A percentile compares a stretch with the other conserved stretches of the same genome.
phyloP scores from a whole-genome alignment of 2,888 invertebrate species.

The Tipula confusa region DNA sequence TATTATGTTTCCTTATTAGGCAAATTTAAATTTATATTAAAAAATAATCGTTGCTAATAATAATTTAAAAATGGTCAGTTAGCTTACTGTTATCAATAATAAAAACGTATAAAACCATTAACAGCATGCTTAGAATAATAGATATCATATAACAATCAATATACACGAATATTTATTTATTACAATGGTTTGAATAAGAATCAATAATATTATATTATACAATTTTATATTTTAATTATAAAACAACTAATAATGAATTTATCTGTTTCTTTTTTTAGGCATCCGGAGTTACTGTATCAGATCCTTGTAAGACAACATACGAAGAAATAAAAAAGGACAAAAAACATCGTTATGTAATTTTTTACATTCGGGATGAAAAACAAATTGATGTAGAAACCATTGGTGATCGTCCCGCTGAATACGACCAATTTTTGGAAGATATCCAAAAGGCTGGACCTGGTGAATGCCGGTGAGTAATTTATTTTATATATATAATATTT shows the following conservation, averaged over 20 bases:
- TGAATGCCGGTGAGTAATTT: conserved; percentile 72
- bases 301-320: conserved; percentile 90
- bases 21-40: too few relatives aligned
- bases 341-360: conserved; percentile 95
- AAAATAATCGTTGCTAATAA: too few relatives aligned
- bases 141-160: neutral
- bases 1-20: too few relatives aligned
- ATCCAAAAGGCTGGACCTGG: conserved; percentile 85
- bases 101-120: neutral
- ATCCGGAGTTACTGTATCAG: conserved; percentile 95
- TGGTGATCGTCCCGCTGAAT: conserved; percentile 84
- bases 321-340: conserved; percentile 98
- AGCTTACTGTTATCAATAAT: neutral
- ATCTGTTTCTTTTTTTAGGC: conserved; percentile 57
- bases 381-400: conserved; percentile 93
- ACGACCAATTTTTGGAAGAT: conserved; percentile 90
- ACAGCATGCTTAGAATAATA: neutral
- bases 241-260: conserved; percentile 29
- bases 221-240: neutral
- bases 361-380: conserved; percentile 92
- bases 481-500: neutral
- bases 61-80: too few relatives aligned
- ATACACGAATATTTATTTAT: neutral
- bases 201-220: neutral
- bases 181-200: neutral